Percentiles rank a stretch among this genome's conserved stretches.
phyloP scores from a whole-genome alignment of 2,797 vertebrate genomes.

The Danio aesculapii region DNA sequence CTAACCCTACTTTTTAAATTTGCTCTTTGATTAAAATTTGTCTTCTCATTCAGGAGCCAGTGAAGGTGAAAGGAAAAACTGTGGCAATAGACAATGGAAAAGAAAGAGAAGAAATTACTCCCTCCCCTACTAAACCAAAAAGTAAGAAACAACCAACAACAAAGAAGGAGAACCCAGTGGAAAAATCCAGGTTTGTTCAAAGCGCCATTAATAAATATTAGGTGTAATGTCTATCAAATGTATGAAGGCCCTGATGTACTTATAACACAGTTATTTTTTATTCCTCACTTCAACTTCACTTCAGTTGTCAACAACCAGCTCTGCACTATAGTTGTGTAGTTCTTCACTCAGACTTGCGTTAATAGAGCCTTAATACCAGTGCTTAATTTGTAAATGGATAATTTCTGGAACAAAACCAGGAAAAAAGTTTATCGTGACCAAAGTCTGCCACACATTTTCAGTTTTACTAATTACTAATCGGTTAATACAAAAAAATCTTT shows the following conservation, averaged over 20 bases:
- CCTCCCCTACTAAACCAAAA: constrained; percentile 86
- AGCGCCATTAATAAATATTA: background rate
- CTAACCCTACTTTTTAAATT: background rate
- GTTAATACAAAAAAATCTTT: too few relatives aligned
- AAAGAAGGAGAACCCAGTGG: constrained; percentile 88
- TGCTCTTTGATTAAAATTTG: constrained; percentile 3
- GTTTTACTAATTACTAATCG: too few relatives aligned
- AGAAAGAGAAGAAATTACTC: constrained; percentile 84
- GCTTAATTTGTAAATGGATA: too few relatives aligned
- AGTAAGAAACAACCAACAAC: constrained; percentile 82
- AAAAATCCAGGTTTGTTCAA: constrained; percentile 87
- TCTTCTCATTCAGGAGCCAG: constrained; percentile 83
- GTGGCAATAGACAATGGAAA: constrained; percentile 73
- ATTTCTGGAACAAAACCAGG: too few relatives aligned
- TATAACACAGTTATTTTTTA: too few relatives aligned
- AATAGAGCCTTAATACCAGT: background rate
- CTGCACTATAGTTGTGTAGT: too few relatives aligned
- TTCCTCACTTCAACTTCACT: too few relatives aligned
- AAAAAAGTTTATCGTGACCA: too few relatives aligned
- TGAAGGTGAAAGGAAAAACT: constrained; percentile 91
- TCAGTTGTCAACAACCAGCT: too few relatives aligned
- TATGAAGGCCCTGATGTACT: background rate
- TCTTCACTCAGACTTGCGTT: too few relatives aligned
- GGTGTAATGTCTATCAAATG: background rate
- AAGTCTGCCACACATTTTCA: too few relatives aligned